phyloP scores from a whole-genome alignment of 2,888 invertebrate genomes.

The Leptinotarsa juncta region DNA sequence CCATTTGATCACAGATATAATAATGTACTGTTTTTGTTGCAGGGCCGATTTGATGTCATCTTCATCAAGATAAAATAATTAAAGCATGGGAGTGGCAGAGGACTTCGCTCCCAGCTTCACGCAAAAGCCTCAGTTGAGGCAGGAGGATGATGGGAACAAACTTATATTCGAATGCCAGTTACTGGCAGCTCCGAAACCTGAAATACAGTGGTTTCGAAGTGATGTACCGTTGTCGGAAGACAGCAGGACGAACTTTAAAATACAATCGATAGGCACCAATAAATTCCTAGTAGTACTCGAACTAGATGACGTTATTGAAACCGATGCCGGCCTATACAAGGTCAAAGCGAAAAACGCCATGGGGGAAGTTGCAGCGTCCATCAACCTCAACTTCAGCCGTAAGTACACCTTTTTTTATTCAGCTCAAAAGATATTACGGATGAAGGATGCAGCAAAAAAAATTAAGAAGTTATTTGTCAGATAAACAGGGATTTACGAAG shows the following conservation, averaged over 20 bases:
- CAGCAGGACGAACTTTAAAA: slow-evolving; percentile 87
- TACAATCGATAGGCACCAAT: slow-evolving; percentile 85
- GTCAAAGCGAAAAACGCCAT: slow-evolving; percentile 97
- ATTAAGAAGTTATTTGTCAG: too few relatives aligned
- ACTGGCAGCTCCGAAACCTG: slow-evolving; percentile 84
- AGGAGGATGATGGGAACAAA: slow-evolving; percentile 96
- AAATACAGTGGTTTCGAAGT: slow-evolving; percentile 92
- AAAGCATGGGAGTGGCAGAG: slow-evolving; percentile 85
- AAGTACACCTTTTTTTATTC: slow-evolving; percentile 68
- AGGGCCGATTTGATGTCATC: slow-evolving; percentile 65
- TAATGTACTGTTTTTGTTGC: slow-evolving; percentile 41
- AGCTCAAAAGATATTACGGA: too few relatives aligned
- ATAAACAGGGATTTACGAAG: too few relatives aligned
- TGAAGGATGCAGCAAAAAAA: too few relatives aligned
- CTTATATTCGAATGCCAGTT: slow-evolving; percentile 95
- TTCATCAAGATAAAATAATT: slow-evolving; percentile 60
- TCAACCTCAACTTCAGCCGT: slow-evolving; percentile 98
- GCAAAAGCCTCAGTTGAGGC: slow-evolving; percentile 95
- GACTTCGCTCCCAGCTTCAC: slow-evolving; percentile 99
- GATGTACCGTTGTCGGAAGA: slow-evolving; percentile 87
- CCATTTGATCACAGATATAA: neutral
- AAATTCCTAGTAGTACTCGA: slow-evolving; percentile 92
- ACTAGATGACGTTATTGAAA: slow-evolving; percentile 95
- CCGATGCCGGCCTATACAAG: slow-evolving; percentile 95
- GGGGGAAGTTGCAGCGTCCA: slow-evolving; percentile 97